Evolutionary conservation across 1,140 invertebrate genomes (phyloP).

Genomic region (Lithobius niger): DNA sequence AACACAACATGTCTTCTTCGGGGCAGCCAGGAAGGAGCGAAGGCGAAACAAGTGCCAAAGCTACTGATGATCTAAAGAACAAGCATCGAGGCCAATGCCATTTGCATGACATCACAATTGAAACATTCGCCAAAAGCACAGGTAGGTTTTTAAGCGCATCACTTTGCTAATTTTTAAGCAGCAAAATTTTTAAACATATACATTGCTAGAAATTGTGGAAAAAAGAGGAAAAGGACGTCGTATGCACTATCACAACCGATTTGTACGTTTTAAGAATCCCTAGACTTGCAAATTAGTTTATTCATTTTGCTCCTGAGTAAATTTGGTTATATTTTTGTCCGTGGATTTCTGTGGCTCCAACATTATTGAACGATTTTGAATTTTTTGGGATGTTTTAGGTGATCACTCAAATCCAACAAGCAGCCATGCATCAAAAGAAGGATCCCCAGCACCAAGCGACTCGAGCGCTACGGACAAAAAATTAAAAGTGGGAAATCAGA

Average conservation of each 20-base stretch:
- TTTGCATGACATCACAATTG: slow-evolving; percentile 45
- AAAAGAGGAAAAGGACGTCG: background rate
- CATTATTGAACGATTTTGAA: background rate
- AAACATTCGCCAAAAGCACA: slow-evolving; percentile 34
- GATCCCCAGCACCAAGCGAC: slow-evolving; percentile 15
- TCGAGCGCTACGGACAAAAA: slow-evolving; percentile 12
- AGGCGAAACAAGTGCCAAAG: background rate
- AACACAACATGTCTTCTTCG: background rate
- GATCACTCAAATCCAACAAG: background rate
- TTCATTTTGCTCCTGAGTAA: slow-evolving; percentile 14
- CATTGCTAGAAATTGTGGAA: background rate
- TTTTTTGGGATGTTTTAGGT: background rate
- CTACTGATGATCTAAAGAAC: slow-evolving; percentile 5
- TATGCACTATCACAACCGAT: background rate
- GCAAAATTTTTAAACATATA: too few species aligned
- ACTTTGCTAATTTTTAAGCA: too few species aligned
- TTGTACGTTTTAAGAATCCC: background rate
- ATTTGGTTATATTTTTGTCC: background rate
- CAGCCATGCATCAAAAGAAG: background rate
- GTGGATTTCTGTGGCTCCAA: background rate
- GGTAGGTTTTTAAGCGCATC: too few species aligned
- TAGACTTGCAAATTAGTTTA: background rate
- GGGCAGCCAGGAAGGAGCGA: background rate
- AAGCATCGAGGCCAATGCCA: slow-evolving; percentile 39
- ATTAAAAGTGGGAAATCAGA: slow-evolving; percentile 19